A percentile compares a stretch with the other conserved stretches of the same genome.
Conservation (phyloP, 2,888 invertebrate genomes). For the Tachystola acroxantha region DNA sequence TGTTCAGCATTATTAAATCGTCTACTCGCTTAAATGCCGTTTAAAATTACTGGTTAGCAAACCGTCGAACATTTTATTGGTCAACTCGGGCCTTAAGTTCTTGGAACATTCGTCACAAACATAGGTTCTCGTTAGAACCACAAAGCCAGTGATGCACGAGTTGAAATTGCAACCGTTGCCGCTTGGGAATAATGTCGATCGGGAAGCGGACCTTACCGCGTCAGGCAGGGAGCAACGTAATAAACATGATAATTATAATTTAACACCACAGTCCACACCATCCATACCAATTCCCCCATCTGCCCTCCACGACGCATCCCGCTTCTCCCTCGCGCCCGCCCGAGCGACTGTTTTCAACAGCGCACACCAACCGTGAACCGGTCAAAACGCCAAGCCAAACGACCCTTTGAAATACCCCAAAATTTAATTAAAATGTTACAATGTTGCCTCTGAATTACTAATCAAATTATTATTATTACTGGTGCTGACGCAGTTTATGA, state of each 20-base stretch:
- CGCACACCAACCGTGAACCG: slow-evolving; percentile 47
- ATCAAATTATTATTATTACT: not conserved
- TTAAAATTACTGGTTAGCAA: too few relatives aligned
- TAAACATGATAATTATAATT: slow-evolving; percentile 64
- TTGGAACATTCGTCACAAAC: too few relatives aligned
- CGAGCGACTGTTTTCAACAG: slow-evolving; percentile 30
- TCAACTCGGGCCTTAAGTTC: too few relatives aligned
- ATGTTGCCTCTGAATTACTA: slow-evolving; percentile 30
- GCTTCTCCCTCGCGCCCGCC: slow-evolving; percentile 14
- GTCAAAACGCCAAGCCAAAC: slow-evolving; percentile 49
- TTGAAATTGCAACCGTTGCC: slow-evolving; percentile 4
- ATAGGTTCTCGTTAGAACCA: too few relatives aligned
- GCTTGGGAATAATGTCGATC: slow-evolving; percentile 26
- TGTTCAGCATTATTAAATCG: too few relatives aligned
- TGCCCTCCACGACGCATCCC: slow-evolving; percentile 6
- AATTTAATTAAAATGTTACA: slow-evolving; percentile 63
- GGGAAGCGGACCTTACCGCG: slow-evolving; percentile 32
- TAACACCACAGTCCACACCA: slow-evolving; percentile 25
- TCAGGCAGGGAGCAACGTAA: slow-evolving; percentile 34
- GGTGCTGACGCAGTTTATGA: not conserved
- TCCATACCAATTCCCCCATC: slow-evolving; percentile 16
- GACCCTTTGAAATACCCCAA: slow-evolving; percentile 53
- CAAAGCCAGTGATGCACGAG: slow-evolving; percentile 12
- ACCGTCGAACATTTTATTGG: too few relatives aligned
- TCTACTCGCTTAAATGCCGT: too few relatives aligned